Evolutionary conservation across 1,140 invertebrate genomes (phyloP).

Genomic region (Lamellibrachia luymesi): DNA sequence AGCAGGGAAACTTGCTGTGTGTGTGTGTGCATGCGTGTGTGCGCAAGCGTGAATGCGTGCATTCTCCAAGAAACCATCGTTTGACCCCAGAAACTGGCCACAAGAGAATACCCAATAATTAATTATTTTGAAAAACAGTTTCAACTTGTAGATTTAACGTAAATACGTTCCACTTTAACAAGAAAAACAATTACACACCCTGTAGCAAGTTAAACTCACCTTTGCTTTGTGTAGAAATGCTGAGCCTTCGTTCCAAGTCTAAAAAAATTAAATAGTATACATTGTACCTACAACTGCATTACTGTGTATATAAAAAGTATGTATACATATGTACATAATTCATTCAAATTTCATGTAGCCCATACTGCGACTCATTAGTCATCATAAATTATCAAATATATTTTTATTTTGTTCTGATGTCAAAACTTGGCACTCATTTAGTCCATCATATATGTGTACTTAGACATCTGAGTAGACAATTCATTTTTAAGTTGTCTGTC

Average conservation of each 20-base stretch:
- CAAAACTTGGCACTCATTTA: background rate
- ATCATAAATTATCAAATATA: background rate
- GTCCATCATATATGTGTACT: background rate
- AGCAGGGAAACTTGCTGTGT: background rate
- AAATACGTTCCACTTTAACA: no score
- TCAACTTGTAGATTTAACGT: no score
- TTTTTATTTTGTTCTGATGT: background rate
- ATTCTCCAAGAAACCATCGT: background rate
- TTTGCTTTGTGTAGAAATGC: background rate
- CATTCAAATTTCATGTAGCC: background rate
- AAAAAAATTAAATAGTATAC: background rate
- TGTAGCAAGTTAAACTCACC: background rate
- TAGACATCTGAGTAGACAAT: slow-evolving; percentile 7
- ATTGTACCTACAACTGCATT: background rate
- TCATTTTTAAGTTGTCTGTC: slow-evolving; percentile 31
- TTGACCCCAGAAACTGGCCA: no score
- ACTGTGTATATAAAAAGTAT: background rate
- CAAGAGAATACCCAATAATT: no score
- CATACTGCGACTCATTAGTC: background rate
- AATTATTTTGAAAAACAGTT: no score
- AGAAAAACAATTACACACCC: no score
- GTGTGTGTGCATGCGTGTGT: background rate
- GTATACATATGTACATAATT: background rate
- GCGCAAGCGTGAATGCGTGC: background rate
- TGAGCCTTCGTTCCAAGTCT: background rate